Evolutionary conservation across 2,888 invertebrate genomes (phyloP), one percentile per base, ranked within the genome.

Genomic region (Lydus trimaculatus): DNA sequence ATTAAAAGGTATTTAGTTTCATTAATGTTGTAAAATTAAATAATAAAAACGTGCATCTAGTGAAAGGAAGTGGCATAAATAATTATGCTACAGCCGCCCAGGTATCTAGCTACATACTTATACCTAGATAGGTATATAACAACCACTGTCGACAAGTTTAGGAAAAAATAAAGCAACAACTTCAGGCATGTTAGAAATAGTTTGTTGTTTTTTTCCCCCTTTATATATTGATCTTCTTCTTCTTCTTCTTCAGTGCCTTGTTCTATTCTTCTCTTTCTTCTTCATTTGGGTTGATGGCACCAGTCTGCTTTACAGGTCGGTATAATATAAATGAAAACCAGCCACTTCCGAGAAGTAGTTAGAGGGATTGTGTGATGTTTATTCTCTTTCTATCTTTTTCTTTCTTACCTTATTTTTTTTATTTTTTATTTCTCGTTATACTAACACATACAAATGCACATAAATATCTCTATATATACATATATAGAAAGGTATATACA

Each of bases 291-390:
- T 48, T 23, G 25, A 25, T 52, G 52, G 23, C 52, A 52, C 52
- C 52, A 52, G 52, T 25, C 52, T 52, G 52, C 52, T 52, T 25
- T 25, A 52, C 52, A 52, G 23, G 52, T 52, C 64, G 58, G 33
- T 61, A 36, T 31, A 60, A 31, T 60, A 60, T 33, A 60, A 60
- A 60, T 52, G 52, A 52, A 31, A 65, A 66, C 66, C 56, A 63
- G 60, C 66, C 63, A 64, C 63, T 71, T 72, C 72, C 69, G 69
- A 69, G 72, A 72, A 72, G 66, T 58, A 65, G 72, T 69, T 72
- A 72, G 63, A 65, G 65, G 36, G 66, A 61, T 63, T 65, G 52
- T 61, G 23, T 59, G 11, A 17, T 33, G 17, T 33, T 59, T 33
- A 33, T 33, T 59, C 59, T 31, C 15, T 59, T 4, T 58, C 58